Evolutionary conservation across 2,797 vertebrate species (phyloP).

Genomic region (Acipenser ruthenus): DNA sequence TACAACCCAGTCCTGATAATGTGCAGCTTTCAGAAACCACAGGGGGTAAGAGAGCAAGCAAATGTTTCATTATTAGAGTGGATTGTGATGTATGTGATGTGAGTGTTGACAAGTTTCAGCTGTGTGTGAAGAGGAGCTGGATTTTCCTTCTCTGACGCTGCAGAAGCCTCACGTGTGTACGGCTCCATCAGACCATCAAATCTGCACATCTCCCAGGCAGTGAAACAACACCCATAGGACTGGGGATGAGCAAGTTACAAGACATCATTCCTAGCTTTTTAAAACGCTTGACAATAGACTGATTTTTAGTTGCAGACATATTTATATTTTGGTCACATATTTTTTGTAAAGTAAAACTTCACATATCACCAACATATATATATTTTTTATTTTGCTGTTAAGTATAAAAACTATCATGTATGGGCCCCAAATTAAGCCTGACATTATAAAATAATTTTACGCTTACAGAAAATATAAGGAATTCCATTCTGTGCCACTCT

Average conservation of each 20-base stretch:
- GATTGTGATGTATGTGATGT: not conserved
- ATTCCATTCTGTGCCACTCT: not conserved
- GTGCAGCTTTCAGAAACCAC: not conserved
- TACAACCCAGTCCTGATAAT: not conserved
- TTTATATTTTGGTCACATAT: too few species aligned
- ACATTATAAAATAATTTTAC: not conserved
- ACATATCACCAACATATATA: too few species aligned
- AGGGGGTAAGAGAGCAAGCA: not conserved
- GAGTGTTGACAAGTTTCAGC: not conserved
- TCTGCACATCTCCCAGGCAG: constrained; percentile 24
- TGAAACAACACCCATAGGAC: constrained; percentile 17
- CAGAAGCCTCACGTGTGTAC: constrained; percentile 33
- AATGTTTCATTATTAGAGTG: not conserved
- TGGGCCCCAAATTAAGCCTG: not conserved
- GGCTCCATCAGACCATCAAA: constrained; percentile 52
- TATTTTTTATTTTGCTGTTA: too few species aligned
- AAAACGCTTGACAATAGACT: too few species aligned
- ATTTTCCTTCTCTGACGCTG: constrained; percentile 24
- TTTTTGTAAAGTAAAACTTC: too few species aligned
- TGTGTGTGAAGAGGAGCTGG: constrained; percentile 16
- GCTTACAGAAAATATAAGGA: not conserved
- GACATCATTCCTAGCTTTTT: not conserved
- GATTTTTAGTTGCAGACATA: too few species aligned
- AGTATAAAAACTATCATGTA: too few species aligned
- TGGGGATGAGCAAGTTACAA: not conserved